Evolutionary conservation across 2,113 vertebrate genomes (phyloP).

Genomic region (Sterrhoptilus dennistouni): DNA sequence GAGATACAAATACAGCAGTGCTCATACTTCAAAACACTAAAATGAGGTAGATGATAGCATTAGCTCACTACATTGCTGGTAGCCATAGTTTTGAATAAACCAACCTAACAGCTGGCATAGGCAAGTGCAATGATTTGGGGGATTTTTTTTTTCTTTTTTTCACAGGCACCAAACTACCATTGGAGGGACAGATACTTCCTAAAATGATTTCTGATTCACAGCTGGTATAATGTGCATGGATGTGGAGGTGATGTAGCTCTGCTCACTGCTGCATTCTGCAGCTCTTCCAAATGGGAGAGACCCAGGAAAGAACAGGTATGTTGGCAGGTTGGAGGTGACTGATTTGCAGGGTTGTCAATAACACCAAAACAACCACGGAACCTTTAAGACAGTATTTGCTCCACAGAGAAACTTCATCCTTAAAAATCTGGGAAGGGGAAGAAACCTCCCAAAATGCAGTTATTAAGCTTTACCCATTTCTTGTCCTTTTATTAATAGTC

Average conservation of each 20-base stretch:
- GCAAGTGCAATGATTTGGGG: background rate
- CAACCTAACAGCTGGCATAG: background rate
- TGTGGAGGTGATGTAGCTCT: background rate
- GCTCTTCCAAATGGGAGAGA: background rate
- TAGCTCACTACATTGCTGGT: background rate
- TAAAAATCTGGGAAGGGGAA: background rate
- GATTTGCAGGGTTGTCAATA: background rate
- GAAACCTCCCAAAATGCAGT: background rate
- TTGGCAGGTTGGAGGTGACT: background rate
- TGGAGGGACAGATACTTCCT: background rate
- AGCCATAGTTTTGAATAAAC: background rate
- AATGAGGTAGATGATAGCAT: background rate
- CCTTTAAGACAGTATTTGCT: background rate
- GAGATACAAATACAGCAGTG: background rate
- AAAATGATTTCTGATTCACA: background rate
- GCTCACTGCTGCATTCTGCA: background rate
- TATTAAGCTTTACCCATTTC: slow-evolving; percentile 1
- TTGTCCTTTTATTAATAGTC: background rate
- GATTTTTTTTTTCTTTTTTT: background rate
- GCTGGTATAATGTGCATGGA: fast-evolving
- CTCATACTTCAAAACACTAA: background rate
- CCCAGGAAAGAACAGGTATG: background rate
- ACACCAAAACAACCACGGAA: background rate
- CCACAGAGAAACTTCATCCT: background rate
- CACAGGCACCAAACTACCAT: background rate